phyloP scores from a whole-genome alignment of 1,140 invertebrate species.

The Drosophila athabasca region DNA sequence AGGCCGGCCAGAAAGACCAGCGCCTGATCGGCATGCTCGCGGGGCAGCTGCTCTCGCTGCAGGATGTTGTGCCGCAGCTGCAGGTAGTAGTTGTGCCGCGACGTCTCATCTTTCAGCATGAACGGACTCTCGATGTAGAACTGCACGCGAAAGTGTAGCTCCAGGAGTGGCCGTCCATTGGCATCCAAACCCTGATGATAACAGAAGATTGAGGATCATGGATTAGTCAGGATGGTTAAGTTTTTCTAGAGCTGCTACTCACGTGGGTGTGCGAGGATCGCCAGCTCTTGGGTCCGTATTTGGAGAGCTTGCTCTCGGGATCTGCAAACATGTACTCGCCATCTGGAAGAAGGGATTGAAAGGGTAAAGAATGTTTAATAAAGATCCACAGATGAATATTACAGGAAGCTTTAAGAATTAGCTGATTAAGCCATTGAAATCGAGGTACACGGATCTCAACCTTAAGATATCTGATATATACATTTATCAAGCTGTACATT shows the following conservation, averaged over 20 bases:
- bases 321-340: conserved; percentile 97
- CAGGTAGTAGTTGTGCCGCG: conserved; percentile 95
- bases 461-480: too few species aligned
- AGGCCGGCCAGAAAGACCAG: conserved; percentile 92
- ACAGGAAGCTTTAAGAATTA: neutral
- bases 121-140: conserved; percentile 96
- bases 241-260: conserved; percentile 82
- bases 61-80: conserved; percentile 96
- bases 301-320: conserved; percentile 96
- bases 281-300: conserved; percentile 98
- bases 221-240: too few species aligned
- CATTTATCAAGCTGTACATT: too few species aligned
- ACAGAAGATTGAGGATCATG: neutral
- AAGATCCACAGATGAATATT: neutral
- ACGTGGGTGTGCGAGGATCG: conserved; percentile 95
- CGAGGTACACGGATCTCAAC: too few species aligned
- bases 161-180: conserved; percentile 93
- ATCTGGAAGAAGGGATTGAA: conserved; percentile 87
- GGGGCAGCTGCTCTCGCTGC: conserved; percentile 87
- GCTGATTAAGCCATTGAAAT: too few species aligned
- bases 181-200: conserved; percentile 92
- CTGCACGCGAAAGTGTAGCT: conserved; percentile 96
- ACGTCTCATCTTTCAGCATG: conserved; percentile 94
- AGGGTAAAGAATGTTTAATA: neutral
- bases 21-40: conserved; percentile 88